Base-by-base conservation (phyloP, 2,797 vertebrate genomes). In the Morelia viridis region DNA sequence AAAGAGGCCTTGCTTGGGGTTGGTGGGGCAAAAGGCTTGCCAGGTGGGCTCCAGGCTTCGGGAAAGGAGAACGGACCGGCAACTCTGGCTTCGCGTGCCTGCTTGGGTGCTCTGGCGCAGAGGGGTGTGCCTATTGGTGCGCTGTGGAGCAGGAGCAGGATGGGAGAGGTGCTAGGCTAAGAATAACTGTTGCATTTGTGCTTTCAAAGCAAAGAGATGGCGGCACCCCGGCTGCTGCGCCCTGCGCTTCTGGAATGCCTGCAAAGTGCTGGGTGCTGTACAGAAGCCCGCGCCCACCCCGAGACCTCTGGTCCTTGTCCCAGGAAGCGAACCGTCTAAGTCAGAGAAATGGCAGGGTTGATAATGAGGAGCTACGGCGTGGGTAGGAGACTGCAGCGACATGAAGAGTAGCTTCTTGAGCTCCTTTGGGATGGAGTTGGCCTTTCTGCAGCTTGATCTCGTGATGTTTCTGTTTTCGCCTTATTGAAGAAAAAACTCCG, bases 171-270 rank as follows among this genome's bases (percentile, higher is more conserved):
- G 71, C 71, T 46, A 80, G 9, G 71, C 71, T 80, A 80, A 80
- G 71, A 80, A 80, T 80, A 80, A 80, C 71, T 80, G 71, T 80
- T 80, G 71, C 71, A 46, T 46, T 80, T 46, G 35, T 80, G 24
- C 91, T 46, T 80, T 80, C 71, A 80, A 80, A 4, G 60, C 60
- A 6, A 65, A 56, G 89, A 85, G 89, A 46, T 61, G 89, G 35
- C 9, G 88, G 17, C 64, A 56, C 22, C 5, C 61, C 24, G 2
- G 6, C 0, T 0, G 0, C 31, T 13, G 28, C 13, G 31, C 65
- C 87, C 31, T 56, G 3, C 0, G 50, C 35, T 17, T 13, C 88
- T 58, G 11, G 56, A 2, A 50, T 58, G 68, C 12, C 88, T 28
- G 31, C 56, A 19, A 57, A 57, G 89, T 26, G 89, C 56, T 41